Evolutionary conservation across 2,113 vertebrate genomes (phyloP), one percentile per base, ranked within the genome.

Genomic region (Catagonus wagneri): DNA sequence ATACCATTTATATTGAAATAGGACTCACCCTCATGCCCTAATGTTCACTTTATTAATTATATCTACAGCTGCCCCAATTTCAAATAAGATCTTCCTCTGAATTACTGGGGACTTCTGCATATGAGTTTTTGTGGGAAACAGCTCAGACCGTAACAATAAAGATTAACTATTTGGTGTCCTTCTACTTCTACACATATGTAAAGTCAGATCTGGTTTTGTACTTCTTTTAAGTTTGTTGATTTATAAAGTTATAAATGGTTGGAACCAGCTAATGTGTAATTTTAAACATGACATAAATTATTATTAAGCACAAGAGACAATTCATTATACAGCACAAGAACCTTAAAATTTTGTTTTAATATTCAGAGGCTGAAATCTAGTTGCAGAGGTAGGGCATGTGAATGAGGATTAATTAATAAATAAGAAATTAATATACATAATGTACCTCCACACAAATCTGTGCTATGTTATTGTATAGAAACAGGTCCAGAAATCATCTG

Each of bases 191-290:
- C 8, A 81, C 34, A 52, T 20, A 23, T 44, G 2, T 78, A 74
- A 61, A 68, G 29, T 83, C 29, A 88, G 44, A 1, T 69, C 16
- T 52, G 32, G 25, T 20, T 44, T 20, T 44, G 12, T 1, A 69
- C 83, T 92, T 68, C n/a, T 60, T 93, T 83, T 68, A 58, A 88
- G 32, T 78, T 74, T 91, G 6, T 81, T 29, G 52, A 61, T 50
- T 32, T 54, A 54, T 34, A 69, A 69, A 86, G 32, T 50, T 36
- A 17, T 32, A 32, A 11, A 58, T 83, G 74, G 65, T 75, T 92
- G 69, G 84, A 84, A 19, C 9, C 66, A 34, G 12, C n/a, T 93
- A 83, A 39, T 54, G 0, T 11, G 7, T 39, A 60, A 29, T 83
- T 94, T 83, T 84, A 23, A 66, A 92, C 20, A 19, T 39, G 75